Evolutionary conservation across 2,888 invertebrate species (phyloP), one percentile per base, ranked within the genome.

Genomic region (Piscicola geometra): DNA sequence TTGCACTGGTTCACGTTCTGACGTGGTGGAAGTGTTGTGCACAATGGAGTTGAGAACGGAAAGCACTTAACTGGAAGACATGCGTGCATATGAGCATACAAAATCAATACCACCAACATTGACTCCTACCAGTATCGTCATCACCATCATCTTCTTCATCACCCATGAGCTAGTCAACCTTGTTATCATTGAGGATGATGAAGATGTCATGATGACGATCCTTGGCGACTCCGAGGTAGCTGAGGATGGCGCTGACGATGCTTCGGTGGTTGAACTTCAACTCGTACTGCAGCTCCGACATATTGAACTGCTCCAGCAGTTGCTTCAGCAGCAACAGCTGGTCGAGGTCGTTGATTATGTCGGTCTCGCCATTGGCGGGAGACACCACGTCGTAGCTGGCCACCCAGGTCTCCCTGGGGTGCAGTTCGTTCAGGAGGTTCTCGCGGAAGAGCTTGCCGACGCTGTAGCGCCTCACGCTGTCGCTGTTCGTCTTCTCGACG

Each of bases 361-460:
- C 87, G 80, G 90, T 83, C 79, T 56, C 33, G 66, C 80, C 79
- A 21, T 81, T 79, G 33, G 88, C 89, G 1, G 93, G 90, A 2
- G 92, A 91, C 41, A 96, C 91, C 77, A 97, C 92, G 85, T 97
- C 97, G 85, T 95, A 95, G 0, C 93, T 93, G 85, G 94, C 94
- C 85, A 95, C 94, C 76, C 91, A 90, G 28, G 92, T 88, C 86
- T 96, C 94, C 78, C 91, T 89, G 0, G 97, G 97, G 86, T 94
- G 93, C 81, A 92, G 91, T 0, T 93, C 93, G 9, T 87, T 86
- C 81, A 87, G 82, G 80, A 90, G 90, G 76, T 81, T 81, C 83
- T 93, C 92, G 76, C 93, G 88, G 83, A 90, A 97, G 0, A 96
- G 94, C 72, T 91, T 89, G 81, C 93, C 94, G 5, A 96, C 90